Percentiles rank a stretch among this genome's conserved stretches.
These are phyloP conservation scores for Exephanes ischioxanthus DNA, from an alignment of 2,888 invertebrate genomes.

Conservation along the genomic window DNA sequence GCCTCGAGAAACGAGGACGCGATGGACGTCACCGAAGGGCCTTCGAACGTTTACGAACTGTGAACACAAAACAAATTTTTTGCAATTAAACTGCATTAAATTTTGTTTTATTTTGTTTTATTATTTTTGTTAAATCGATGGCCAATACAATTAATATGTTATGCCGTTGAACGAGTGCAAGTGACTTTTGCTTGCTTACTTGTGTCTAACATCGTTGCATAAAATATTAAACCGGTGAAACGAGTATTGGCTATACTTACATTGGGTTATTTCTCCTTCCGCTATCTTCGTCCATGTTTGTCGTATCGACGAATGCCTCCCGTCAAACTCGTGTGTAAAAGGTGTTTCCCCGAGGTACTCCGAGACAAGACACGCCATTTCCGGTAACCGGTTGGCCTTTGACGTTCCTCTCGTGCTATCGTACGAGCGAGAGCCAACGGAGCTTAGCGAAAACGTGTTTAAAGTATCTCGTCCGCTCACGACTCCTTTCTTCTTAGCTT, in stretches of 20 bases:
- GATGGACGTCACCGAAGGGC: constrained; percentile 13
- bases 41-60: constrained; percentile 4
- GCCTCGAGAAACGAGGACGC: constrained; percentile 32
- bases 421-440: constrained; percentile 24
- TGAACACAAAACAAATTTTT: neutral
- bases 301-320: constrained; percentile 27
- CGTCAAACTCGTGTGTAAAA: constrained; percentile 27
- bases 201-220: too few relatives aligned
- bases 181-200: too few relatives aligned
- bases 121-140: neutral
- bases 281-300: constrained; percentile 32
- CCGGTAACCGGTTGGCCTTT: constrained; percentile 63
- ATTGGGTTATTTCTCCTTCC: constrained; percentile 41
- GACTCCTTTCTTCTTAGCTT: constrained; percentile 32
- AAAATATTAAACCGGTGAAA: neutral
- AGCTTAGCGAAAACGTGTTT: constrained; percentile 46
- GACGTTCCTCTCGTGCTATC: constrained; percentile 34
- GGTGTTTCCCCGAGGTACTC: constrained; percentile 1
- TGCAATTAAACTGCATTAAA: neutral
- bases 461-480: constrained; percentile 5
- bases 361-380: constrained; percentile 55
- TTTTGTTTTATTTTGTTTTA: neutral
- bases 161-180: neutral
- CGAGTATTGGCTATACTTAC: neutral
- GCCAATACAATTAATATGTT: neutral